A percentile compares a stretch with the other conserved stretches of the same genome.
Conservation (phyloP, 2,888 invertebrate genomes). For the Gonocerus acuteangulatus region DNA sequence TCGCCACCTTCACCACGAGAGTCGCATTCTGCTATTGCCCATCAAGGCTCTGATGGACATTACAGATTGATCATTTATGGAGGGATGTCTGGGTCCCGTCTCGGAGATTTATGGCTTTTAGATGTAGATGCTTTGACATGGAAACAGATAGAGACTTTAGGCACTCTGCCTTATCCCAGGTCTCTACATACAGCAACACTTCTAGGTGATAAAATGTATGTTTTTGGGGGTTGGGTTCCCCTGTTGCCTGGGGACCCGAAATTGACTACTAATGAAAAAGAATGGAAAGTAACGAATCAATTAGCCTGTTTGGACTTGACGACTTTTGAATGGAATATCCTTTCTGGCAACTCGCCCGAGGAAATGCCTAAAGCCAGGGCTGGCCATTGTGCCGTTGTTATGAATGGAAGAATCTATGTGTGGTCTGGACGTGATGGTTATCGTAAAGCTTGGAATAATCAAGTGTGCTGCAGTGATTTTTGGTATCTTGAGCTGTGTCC, state of each 20-base stretch:
- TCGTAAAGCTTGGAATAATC: slow-evolving; percentile 98
- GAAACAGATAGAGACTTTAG: slow-evolving; percentile 78
- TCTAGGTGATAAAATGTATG: slow-evolving; percentile 90
- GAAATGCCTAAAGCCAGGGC: slow-evolving; percentile 85
- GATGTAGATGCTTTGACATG: slow-evolving; percentile 86
- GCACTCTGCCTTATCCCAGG: slow-evolving; percentile 80
- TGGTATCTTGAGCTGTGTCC: slow-evolving; percentile 91
- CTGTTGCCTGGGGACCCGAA: slow-evolving; percentile 80
- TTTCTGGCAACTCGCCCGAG: slow-evolving; percentile 57
- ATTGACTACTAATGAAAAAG: slow-evolving; percentile 88
- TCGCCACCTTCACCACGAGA: slow-evolving; percentile 87
- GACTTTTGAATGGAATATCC: slow-evolving; percentile 85
- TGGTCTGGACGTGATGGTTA: slow-evolving; percentile 99
- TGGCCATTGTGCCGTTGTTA: slow-evolving; percentile 95
- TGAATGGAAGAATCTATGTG: slow-evolving; percentile 87
- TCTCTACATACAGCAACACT: slow-evolving; percentile 93
- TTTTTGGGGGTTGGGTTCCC: slow-evolving; percentile 99
- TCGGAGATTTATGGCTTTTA: slow-evolving; percentile 92
- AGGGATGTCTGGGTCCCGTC: slow-evolving; percentile 93
- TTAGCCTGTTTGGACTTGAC: slow-evolving; percentile 88
- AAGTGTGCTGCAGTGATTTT: slow-evolving; percentile 85
- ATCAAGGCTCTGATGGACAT: slow-evolving; percentile 67
- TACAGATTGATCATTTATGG: slow-evolving; percentile 89
- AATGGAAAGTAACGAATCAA: slow-evolving; percentile 98
- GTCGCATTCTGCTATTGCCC: slow-evolving; percentile 91